Base-by-base conservation (phyloP, 1,140 invertebrate genomes). In the Ceratina japonica region DNA sequence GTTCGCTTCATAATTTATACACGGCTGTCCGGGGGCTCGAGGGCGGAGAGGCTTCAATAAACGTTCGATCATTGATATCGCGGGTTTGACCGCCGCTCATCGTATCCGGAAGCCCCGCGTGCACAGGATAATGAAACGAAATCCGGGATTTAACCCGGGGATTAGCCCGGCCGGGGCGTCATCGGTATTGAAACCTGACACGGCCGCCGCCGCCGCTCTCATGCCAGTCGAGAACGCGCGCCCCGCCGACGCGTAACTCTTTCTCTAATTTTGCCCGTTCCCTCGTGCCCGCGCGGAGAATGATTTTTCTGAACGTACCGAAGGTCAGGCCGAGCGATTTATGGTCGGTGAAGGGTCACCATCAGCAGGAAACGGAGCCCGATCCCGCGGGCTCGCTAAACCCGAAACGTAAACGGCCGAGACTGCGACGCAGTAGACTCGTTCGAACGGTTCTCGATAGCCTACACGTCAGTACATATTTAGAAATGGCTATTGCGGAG, bases 91-190 rank as follows among this genome's bases (percentile, higher is more conserved):
- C 70, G 44, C 24, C 63, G n/a, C 52, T 18, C 15, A 24, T 66
- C 63, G 72, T 49, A 75, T 54, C 49, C 12, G 15, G 79, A 81
- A 81, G 76, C 68, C 80, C 61, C 27, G 13, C 75, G 0, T 1
- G 44, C 54, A 15, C 59, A 22, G 54, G 80, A 73, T 81, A 82
- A 74, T 84, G 66, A 75, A 79, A 82, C 62, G 58, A 76, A 84
- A 82, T 82, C 75, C 75, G 24, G 75, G 75, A 81, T 84, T 84
- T 44, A 44, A 44, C 37, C 27, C 18, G 31, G 5, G n/a, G 44
- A 75, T 73, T 79, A 69, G 79, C 31, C 69, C 63, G 22, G 20
- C 59, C 37, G 74, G 37, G 20, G 44, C 66, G 15, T 71, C 52
- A 66, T 27, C 49, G 71, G 65, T 66, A 77, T 77, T 63, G 75